These are phyloP conservation scores for Euura lappo DNA, from an alignment of 1,140 invertebrate genomes.

Conservation along the genomic window DNA sequence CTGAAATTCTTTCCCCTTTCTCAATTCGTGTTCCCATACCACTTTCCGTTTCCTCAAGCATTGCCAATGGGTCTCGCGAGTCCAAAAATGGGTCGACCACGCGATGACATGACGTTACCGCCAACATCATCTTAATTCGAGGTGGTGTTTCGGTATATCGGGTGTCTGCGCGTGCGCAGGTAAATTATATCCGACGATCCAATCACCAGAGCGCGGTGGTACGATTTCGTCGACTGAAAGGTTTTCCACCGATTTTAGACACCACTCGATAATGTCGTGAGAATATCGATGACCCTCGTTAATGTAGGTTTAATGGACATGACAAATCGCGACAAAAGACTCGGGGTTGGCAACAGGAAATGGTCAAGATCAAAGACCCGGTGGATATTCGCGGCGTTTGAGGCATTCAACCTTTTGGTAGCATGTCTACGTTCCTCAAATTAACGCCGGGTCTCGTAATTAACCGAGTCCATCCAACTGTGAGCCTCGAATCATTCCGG, in stretches of 20 bases:
- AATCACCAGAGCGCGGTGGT: neutral
- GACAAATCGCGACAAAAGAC: neutral
- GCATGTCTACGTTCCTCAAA: conserved; percentile 16
- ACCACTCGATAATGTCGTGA: no score
- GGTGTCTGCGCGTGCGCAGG: conserved; percentile 1
- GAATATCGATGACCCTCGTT: no score
- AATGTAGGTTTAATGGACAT: no score
- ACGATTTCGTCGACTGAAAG: neutral
- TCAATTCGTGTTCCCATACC: neutral
- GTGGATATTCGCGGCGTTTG: conserved; percentile 42
- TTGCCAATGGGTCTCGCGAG: neutral
- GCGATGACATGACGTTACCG: neutral
- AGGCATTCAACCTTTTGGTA: conserved; percentile 37
- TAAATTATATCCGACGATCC: neutral
- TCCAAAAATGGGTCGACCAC: conserved; percentile 6
- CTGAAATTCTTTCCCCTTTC: neutral
- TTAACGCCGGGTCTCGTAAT: neutral
- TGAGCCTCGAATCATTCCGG: neutral
- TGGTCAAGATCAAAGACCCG: conserved; percentile 54
- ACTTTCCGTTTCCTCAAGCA: neutral
- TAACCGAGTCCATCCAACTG: neutral
- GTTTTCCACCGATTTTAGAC: no score
- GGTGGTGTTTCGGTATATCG: neutral
- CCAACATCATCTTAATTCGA: neutral
- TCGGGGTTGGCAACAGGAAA: conserved; percentile 42